A percentile compares a stretch with the other conserved stretches of the same genome.
Evolutionary conservation across 2,797 vertebrate genomes (phyloP).

Genomic region (Typhlichthys subterraneus): DNA sequence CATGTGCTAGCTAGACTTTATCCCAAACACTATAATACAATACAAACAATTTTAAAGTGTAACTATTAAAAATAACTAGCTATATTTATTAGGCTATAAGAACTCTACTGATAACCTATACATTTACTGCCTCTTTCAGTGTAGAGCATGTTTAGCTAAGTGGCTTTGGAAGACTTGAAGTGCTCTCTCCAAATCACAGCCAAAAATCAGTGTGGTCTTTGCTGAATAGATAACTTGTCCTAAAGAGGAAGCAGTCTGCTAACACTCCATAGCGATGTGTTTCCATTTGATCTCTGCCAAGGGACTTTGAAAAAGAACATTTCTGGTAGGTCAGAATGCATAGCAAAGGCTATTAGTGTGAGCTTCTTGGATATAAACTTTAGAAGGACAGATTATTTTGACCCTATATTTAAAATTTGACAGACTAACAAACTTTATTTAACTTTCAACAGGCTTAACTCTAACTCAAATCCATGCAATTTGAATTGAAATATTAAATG

Average conservation of each 20-base stretch:
- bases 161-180: constrained; percentile 28
- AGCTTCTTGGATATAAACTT: constrained; percentile 39
- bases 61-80: constrained; percentile 23
- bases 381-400: constrained; percentile 50
- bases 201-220: constrained; percentile 36
- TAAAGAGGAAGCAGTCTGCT: constrained; percentile 48
- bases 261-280: constrained; percentile 51
- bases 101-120: constrained; percentile 22
- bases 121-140: constrained; percentile 26
- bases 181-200: not conserved
- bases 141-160: constrained; percentile 8
- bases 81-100: constrained; percentile 13
- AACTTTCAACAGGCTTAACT: constrained; percentile 41
- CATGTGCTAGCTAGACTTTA: constrained; percentile 44
- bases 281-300: constrained; percentile 70
- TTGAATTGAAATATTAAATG: constrained; percentile 57
- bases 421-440: constrained; percentile 51
- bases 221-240: constrained; percentile 59
- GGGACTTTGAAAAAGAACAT: constrained; percentile 49
- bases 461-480: constrained; percentile 44
- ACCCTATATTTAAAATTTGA: constrained; percentile 20
- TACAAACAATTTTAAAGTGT: constrained; percentile 8
- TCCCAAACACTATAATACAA: constrained; percentile 38
- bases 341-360: constrained; percentile 25
- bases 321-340: constrained; percentile 40